Conservation (phyloP, 2,888 invertebrate genomes). For the Rotaria magnacalcarata region DNA sequence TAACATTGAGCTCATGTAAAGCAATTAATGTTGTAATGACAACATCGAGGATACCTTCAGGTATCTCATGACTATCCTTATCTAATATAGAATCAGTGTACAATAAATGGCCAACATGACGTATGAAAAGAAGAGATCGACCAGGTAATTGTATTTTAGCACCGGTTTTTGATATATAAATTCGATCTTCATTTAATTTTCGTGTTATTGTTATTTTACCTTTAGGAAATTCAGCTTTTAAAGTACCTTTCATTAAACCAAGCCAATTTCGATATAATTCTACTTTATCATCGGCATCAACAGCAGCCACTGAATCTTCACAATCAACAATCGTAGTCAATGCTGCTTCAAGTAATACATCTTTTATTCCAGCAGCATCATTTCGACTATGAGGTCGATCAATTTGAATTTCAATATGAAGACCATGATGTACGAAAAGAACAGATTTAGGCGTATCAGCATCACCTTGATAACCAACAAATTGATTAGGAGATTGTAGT, state of each 20-base stretch:
- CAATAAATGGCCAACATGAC: constrained; percentile 8
- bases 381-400: neutral
- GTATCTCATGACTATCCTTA: neutral
- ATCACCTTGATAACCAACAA: constrained; percentile 4
- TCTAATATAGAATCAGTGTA: neutral
- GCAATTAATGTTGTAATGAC: neutral
- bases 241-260: neutral
- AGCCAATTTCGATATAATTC: constrained; percentile 6
- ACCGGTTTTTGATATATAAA: neutral
- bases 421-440: neutral
- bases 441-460: neutral
- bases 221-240: neutral
- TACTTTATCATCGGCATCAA: neutral
- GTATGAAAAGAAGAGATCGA: neutral
- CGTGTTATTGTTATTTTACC: neutral
- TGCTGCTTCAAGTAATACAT: neutral
- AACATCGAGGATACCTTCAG: constrained; percentile 8
- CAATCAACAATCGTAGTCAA: neutral
- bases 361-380: neutral
- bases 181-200: neutral
- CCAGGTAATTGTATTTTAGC: neutral
- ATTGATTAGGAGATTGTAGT: neutral
- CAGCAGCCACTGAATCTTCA: constrained; percentile 5
- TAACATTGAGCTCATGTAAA: neutral
- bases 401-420: constrained; percentile 22